phyloP scores from a whole-genome alignment of 2,888 invertebrate genomes.

The Chydorus sphaericus region DNA sequence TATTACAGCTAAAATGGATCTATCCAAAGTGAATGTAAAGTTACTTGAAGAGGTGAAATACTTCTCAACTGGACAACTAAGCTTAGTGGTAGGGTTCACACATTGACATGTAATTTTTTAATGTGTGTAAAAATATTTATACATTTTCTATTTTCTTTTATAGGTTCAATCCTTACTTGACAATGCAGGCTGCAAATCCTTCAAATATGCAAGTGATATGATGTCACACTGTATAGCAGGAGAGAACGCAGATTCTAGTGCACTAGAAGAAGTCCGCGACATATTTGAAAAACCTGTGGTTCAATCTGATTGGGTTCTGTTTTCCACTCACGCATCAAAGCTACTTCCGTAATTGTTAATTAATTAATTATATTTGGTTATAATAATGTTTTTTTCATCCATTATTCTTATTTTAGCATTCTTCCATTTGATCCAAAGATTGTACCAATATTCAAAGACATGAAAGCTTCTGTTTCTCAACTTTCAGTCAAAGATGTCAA shows the following conservation, averaged over 20 bases:
- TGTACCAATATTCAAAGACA: constrained; percentile 53
- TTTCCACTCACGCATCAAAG: constrained; percentile 32
- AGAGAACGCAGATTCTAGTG: constrained; percentile 65
- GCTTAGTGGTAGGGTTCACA: constrained; percentile 42
- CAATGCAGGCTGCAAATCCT: constrained; percentile 73
- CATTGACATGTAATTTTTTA: neutral
- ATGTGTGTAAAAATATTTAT: neutral
- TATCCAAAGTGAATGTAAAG: neutral
- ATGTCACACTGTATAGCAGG: constrained; percentile 87
- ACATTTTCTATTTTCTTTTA: constrained; percentile 25
- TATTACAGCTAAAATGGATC: constrained; percentile 8
- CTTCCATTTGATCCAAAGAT: constrained; percentile 55
- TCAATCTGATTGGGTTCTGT: constrained; percentile 66
- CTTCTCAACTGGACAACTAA: constrained; percentile 63
- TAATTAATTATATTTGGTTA: neutral
- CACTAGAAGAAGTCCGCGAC: constrained; percentile 78
- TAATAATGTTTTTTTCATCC: neutral
- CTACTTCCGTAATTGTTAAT: constrained; percentile 7
- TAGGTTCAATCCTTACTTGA: constrained; percentile 63
- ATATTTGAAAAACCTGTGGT: constrained; percentile 86
- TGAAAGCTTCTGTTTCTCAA: constrained; percentile 61
- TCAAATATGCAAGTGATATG: constrained; percentile 76
- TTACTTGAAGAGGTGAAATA: constrained; percentile 71
- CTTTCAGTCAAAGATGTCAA: constrained; percentile 56
- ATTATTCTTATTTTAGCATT: constrained; percentile 36